Evolutionary conservation across 2,888 invertebrate species (phyloP), one percentile per base, ranked within the genome.

Genomic region (Orthonevra nobilis): DNA sequence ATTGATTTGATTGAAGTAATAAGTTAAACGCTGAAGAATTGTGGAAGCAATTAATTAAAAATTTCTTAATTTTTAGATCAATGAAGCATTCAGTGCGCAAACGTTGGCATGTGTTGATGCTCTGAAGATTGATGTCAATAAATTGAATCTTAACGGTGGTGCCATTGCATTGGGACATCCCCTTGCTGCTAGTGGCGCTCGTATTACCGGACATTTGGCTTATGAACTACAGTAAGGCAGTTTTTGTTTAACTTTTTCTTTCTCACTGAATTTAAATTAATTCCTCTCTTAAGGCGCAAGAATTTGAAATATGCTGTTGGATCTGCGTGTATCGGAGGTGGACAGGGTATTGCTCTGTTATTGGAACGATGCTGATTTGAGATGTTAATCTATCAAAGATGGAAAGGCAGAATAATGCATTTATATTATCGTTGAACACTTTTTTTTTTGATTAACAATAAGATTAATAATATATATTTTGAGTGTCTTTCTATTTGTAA

Each of bases 141-240:
- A 96, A 87, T 90, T 98, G 83, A 99, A 99, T 89, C 94, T 97
- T 12, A 94, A 97, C 89, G 98, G 99, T 5, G 99, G 99, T 44
- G 98, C 98, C 82, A 97, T 98, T 86, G 97, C 98, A 15, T 86
- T 99, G 50, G 98, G 98, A n/a, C 98, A 98, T 91, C 98, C 99
- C 2, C 91, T 99, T 23, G 98, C 92, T n/a, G 98, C 98, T 9
- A 96, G 97, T 50, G 99, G 98, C 1, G 91, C 96, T 5, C 92
- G 98, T 85, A 99, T 99, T 86, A 96, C 95, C 0, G 93, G 94
- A 1, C 97, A 98, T 87, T 90, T 99, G 20, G 94, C 95, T 28
- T 95, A 99, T 86, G 97, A 98, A 90, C 91, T 98, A 83, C 94
- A 92, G 97, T 97, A 87, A 89, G 85, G 83, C 17, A 17, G 44